phyloP scores from a whole-genome alignment of 2,888 invertebrate genomes.

The Drosophila koepferae region DNA sequence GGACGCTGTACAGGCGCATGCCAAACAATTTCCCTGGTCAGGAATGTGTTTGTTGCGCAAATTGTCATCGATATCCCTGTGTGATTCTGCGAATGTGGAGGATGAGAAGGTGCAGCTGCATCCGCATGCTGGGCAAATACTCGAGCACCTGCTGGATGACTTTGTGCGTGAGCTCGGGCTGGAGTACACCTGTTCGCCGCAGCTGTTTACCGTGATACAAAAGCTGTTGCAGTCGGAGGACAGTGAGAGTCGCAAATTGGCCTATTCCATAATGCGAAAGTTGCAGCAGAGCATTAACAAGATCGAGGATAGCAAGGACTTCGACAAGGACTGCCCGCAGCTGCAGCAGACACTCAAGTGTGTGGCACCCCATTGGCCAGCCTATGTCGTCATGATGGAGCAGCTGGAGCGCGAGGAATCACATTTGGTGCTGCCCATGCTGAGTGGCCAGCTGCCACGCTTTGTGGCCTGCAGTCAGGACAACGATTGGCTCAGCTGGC shows the following conservation, averaged over 20 bases:
- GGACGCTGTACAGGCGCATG: slow-evolving; percentile 60
- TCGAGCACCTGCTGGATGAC: slow-evolving; percentile 64
- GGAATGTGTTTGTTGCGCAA: slow-evolving; percentile 33
- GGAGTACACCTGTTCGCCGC: slow-evolving; percentile 32
- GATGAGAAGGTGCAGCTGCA: slow-evolving; percentile 17
- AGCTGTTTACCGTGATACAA: slow-evolving; percentile 52
- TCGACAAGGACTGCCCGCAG: background rate
- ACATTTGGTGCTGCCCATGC: slow-evolving; percentile 77
- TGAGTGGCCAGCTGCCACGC: slow-evolving; percentile 47
- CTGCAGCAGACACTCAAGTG: slow-evolving; percentile 7
- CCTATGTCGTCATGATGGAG: slow-evolving; percentile 70
- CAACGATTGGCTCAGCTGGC: slow-evolving; percentile 38
- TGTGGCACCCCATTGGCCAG: slow-evolving; percentile 57
- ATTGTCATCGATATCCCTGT: slow-evolving; percentile 36
- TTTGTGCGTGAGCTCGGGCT: slow-evolving; percentile 43
- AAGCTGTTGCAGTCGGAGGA: slow-evolving; percentile 52
- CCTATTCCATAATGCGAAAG: slow-evolving; percentile 63
- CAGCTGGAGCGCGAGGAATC: slow-evolving; percentile 80
- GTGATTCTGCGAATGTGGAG: background rate
- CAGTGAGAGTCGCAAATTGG: slow-evolving; percentile 64
- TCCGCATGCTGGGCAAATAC: slow-evolving; percentile 46
- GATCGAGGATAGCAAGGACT: background rate
- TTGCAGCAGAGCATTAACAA: slow-evolving; percentile 18
- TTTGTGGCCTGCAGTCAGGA: slow-evolving; percentile 28
- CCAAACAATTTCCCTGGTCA: slow-evolving; percentile 32